Evolutionary conservation across 2,888 invertebrate species (phyloP).

Genomic region (Plagodis pulveraria): DNA sequence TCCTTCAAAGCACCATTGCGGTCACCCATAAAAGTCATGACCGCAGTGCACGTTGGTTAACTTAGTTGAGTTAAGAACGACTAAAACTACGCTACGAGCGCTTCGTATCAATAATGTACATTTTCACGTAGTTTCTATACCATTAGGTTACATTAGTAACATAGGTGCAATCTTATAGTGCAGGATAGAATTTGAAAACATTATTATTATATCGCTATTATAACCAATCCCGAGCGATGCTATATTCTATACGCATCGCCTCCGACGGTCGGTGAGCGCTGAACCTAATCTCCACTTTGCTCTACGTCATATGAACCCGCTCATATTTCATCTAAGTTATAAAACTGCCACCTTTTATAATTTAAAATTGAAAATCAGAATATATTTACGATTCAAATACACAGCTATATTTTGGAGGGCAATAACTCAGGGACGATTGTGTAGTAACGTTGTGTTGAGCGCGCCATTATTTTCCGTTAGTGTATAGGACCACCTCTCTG

Average conservation of each 20-base stretch:
- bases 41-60: too few species aligned
- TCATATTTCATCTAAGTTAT: slow-evolving; percentile 22
- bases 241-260: background rate
- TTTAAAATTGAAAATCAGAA: slow-evolving; percentile 34
- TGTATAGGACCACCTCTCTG: slow-evolving; percentile 43
- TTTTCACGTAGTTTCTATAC: too few species aligned
- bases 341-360: slow-evolving; percentile 28
- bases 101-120: too few species aligned
- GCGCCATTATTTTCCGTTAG: slow-evolving; percentile 50
- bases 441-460: slow-evolving; percentile 39
- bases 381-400: slow-evolving; percentile 36
- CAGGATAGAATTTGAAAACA: too few species aligned
- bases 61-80: too few species aligned
- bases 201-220: too few species aligned
- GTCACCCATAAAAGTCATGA: too few species aligned
- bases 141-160: too few species aligned
- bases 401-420: slow-evolving; percentile 35
- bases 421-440: slow-evolving; percentile 46
- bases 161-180: too few species aligned
- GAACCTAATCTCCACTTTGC: slow-evolving; percentile 22
- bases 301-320: slow-evolving; percentile 6
- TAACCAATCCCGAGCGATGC: slow-evolving; percentile 1
- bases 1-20: too few species aligned
- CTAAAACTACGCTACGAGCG: too few species aligned
- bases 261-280: slow-evolving; percentile 7